Percentiles rank a stretch among this genome's conserved stretches.
Evolutionary conservation across 2,888 invertebrate genomes (phyloP).

Genomic region (Doris montereyensis): DNA sequence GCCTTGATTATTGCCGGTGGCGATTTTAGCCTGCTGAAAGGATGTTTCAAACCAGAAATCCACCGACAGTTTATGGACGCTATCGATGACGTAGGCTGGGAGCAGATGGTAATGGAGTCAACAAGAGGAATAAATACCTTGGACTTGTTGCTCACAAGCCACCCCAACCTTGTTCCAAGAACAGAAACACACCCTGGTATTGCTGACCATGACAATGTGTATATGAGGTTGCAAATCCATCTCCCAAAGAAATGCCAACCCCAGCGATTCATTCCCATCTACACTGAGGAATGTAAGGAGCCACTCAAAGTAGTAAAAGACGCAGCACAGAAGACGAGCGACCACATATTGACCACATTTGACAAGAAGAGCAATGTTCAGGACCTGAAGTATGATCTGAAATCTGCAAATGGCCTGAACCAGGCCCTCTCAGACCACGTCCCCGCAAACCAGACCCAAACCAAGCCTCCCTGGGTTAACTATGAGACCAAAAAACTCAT

Average conservation of each 20-base stretch:
- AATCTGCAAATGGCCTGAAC: background rate
- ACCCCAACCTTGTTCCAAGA: background rate
- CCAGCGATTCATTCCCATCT: background rate
- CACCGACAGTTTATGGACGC: background rate
- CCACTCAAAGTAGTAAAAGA: background rate
- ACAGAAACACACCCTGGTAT: constrained; percentile 13
- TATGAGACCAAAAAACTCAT: constrained; percentile 2
- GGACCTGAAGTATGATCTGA: background rate
- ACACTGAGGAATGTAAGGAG: background rate
- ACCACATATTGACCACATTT: background rate
- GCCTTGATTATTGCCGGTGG: background rate
- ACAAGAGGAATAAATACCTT: no score
- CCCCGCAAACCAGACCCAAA: background rate
- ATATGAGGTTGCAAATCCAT: constrained; percentile 3
- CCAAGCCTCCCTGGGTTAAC: constrained; percentile 7
- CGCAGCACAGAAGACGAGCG: background rate
- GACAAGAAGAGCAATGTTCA: background rate
- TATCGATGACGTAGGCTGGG: constrained; percentile 11
- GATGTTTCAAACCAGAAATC: background rate
- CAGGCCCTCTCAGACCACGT: background rate
- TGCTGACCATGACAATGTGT: constrained; percentile 5
- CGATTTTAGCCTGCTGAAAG: background rate
- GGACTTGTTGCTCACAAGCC: no score
- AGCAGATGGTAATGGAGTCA: constrained; percentile 16
- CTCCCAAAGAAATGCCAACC: background rate